Evolutionary conservation across 2,113 vertebrate species (phyloP).

Genomic region (Semicossyphus pulcher): DNA sequence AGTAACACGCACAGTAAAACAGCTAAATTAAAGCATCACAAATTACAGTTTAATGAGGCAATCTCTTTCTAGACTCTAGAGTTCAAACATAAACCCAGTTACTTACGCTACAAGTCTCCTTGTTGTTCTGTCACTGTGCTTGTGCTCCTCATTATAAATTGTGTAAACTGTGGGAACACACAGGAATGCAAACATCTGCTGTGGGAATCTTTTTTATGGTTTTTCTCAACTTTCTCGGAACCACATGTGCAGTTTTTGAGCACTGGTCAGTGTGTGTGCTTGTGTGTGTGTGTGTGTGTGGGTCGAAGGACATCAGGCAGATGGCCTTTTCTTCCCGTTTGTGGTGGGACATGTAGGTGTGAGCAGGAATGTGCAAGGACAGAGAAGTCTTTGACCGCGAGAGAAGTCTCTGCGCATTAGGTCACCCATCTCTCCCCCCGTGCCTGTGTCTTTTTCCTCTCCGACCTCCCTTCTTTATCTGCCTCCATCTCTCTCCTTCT

Average conservation of each 20-base stretch:
- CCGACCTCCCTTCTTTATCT: neutral
- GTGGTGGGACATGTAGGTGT: conserved; percentile 59
- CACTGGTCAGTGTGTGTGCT: neutral
- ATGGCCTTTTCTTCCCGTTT: conserved; percentile 65
- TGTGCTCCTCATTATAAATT: neutral
- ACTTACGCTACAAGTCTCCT: neutral
- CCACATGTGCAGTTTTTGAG: conserved; percentile 22
- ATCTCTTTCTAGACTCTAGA: no score
- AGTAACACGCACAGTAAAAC: no score
- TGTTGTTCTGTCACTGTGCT: neutral
- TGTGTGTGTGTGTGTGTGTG: conserved; percentile 44
- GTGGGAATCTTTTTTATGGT: neutral
- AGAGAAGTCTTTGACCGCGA: conserved; percentile 66
- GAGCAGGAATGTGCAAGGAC: conserved; percentile 66
- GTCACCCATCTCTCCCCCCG: conserved; percentile 38
- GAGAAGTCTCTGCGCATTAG: conserved; percentile 49
- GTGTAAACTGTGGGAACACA: neutral
- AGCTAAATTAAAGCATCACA: no score
- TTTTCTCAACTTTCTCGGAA: neutral
- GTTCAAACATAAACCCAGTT: no score
- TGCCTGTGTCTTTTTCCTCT: conserved; percentile 3
- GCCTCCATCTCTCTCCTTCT: conserved; percentile 7
- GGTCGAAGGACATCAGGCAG: conserved; percentile 60
- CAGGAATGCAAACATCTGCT: neutral
- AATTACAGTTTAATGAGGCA: no score